Base-by-base conservation (phyloP, 2,113 vertebrate species). In the Scophthalmus maximus region DNA sequence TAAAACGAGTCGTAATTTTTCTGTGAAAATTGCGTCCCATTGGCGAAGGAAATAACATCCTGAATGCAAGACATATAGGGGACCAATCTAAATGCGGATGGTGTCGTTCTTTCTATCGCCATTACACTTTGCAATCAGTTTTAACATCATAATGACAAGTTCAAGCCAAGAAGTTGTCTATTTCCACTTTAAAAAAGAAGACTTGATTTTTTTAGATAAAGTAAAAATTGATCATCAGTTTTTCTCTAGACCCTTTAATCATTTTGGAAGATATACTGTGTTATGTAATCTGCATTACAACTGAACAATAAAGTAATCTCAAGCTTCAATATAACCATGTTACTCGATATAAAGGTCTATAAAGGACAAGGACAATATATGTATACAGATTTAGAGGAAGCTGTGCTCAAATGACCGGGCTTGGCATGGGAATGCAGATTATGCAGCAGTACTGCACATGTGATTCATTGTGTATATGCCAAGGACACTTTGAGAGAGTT, bases 381-480 rank as follows among this genome's bases (percentile, higher is more conserved):
- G 61, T 73, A 60, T 32, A 57, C 29, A 68, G 59, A 25, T 47
- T 61, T 64, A 62, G 20, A 53, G 20, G 38, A 68, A 27, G 73
- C 42, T 76, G 75, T 81, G 59, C 66, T 77, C 52, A 68, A 22
- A 73, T 67, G 65, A 81, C 81, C 34, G 60, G 61, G 58, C 65
- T 81, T 68, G 56, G 69, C 71, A 66, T 50, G 47, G 56, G 63
- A 47, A 77, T 68, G 53, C 68, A 58, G 57, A 62, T 68, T 38
- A 53, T 0, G n/a, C n/a, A 3, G 66, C 76, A 52, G 49, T 40
- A 68, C 56, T 59, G 46, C 62, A 66, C 77, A 73, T 70, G 76
- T 81, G 76, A 68, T 68, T 74, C 34, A n/a, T 8, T 65, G 66
- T 69, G 84, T 85, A 83, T 73, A 81, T 73, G 81, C 83, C 65